A percentile compares a stretch with the other conserved stretches of the same genome.
Evolutionary conservation across 2,797 vertebrate species (phyloP).

Genomic region (Liparis tanakae): DNA sequence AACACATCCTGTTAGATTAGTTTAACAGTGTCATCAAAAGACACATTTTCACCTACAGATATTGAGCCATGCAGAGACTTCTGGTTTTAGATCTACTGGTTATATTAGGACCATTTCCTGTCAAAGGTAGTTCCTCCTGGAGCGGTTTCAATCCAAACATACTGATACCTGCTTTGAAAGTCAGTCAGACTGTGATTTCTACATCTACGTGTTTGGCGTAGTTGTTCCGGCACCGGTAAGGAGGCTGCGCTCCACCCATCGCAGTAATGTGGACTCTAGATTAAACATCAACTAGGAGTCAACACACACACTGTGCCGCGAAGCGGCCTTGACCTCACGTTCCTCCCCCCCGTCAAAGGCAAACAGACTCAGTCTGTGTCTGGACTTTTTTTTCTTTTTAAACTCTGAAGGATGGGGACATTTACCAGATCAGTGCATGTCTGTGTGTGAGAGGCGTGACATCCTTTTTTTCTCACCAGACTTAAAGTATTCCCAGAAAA

Average conservation of each 20-base stretch:
- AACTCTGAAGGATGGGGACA: constrained; percentile 4
- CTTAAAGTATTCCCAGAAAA: background rate
- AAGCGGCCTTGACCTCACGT: constrained; percentile 68
- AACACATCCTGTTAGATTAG: background rate
- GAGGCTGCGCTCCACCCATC: constrained; percentile 19
- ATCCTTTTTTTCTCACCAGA: background rate
- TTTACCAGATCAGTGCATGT: constrained; percentile 13
- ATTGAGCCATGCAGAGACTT: background rate
- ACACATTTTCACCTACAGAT: background rate
- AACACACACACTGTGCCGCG: constrained; percentile 49
- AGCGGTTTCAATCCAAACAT: background rate
- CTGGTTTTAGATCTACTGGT: background rate
- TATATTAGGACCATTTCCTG: background rate
- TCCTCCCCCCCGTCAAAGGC: constrained; percentile 46
- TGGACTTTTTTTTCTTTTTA: constrained; percentile 1
- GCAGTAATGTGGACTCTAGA: constrained; percentile 52
- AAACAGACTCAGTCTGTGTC: constrained; percentile 42
- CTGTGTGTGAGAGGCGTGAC: background rate
- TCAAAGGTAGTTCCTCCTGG: background rate
- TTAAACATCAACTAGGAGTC: constrained; percentile 80
- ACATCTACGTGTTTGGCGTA: too few species aligned
- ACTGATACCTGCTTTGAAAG: background rate
- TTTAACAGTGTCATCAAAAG: background rate
- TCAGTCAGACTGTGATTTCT: background rate
- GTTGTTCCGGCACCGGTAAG: background rate